Conservation (phyloP, 2,888 invertebrate genomes). For the Hedychridium roseum region DNA sequence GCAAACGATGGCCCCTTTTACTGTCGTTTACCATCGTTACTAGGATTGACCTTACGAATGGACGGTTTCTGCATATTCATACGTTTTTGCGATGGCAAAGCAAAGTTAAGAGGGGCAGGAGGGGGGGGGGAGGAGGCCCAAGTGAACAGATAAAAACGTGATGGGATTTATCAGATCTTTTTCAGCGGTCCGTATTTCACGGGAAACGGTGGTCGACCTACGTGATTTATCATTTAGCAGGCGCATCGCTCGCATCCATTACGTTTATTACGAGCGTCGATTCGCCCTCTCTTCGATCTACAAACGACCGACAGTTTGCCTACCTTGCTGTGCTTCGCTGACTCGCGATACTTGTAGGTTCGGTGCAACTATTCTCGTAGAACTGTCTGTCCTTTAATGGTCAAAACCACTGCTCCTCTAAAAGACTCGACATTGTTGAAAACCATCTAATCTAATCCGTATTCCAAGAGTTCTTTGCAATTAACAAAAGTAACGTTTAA, state of each 20-base stretch:
- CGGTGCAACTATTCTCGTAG: too few relatives aligned
- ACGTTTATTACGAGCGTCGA: slow-evolving; percentile 19
- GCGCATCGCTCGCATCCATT: slow-evolving; percentile 19
- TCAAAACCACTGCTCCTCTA: too few relatives aligned
- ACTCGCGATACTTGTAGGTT: too few relatives aligned
- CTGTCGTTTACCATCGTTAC: slow-evolving; percentile 18
- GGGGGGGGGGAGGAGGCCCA: slow-evolving; percentile 1
- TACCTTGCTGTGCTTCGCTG: too few relatives aligned
- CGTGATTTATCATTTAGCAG: slow-evolving; percentile 18
- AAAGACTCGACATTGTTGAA: too few relatives aligned
- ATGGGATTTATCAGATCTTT: slow-evolving; percentile 24
- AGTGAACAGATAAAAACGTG: slow-evolving; percentile 11
- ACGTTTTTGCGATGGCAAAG: slow-evolving; percentile 3
- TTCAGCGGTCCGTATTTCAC: slow-evolving; percentile 7
- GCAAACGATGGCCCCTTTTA: slow-evolving; percentile 14
- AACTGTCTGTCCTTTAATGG: too few relatives aligned
- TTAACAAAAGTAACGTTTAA: too few relatives aligned
- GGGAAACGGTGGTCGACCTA: slow-evolving; percentile 6
- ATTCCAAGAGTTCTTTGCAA: not conserved
- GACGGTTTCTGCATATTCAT: slow-evolving; percentile 35
- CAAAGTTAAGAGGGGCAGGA: not conserved
- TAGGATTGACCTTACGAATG: slow-evolving; percentile 17
- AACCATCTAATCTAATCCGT: not conserved
- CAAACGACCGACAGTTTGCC: too few relatives aligned
- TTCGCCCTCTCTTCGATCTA: slow-evolving; percentile 12